Conservation (phyloP, 2,888 invertebrate genomes). For the Pseudococcus jackbeardsleyi region DNA sequence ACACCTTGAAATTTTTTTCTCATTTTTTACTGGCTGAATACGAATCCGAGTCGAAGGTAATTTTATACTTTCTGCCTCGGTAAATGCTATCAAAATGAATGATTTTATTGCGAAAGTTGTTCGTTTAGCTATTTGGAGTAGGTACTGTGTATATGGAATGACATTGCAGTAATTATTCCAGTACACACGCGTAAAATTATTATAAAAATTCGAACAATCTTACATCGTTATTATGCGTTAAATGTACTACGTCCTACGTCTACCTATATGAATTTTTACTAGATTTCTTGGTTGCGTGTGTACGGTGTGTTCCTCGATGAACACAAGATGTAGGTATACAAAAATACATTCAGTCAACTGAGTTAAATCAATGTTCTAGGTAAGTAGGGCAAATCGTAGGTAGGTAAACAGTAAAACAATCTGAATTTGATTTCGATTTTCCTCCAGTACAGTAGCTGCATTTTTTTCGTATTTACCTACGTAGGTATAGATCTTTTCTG, state of each 20-base stretch:
- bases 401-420: conserved; percentile 2
- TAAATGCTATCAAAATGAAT: conserved; percentile 29
- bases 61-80: conserved; percentile 25
- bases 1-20: conserved; percentile 13
- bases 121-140: neutral
- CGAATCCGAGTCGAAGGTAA: neutral
- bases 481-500: neutral
- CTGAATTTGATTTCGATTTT: neutral
- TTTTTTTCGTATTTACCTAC: neutral
- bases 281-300: conserved; percentile 4
- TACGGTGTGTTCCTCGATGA: too few species aligned
- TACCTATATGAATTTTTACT: neutral
- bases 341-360: conserved; percentile 35
- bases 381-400: conserved; percentile 40
- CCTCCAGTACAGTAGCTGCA: neutral
- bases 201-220: conserved; percentile 22
- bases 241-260: neutral
- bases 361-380: conserved; percentile 33
- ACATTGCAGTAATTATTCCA: conserved; percentile 41
- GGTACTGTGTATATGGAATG: neutral
- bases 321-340: too few species aligned
- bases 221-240: conserved; percentile 9
- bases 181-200: conserved; percentile 24
- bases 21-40: neutral
- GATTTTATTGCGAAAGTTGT: conserved; percentile 42